Conservation (phyloP, 1,140 invertebrate genomes). For the Cydia fagiglandana region DNA sequence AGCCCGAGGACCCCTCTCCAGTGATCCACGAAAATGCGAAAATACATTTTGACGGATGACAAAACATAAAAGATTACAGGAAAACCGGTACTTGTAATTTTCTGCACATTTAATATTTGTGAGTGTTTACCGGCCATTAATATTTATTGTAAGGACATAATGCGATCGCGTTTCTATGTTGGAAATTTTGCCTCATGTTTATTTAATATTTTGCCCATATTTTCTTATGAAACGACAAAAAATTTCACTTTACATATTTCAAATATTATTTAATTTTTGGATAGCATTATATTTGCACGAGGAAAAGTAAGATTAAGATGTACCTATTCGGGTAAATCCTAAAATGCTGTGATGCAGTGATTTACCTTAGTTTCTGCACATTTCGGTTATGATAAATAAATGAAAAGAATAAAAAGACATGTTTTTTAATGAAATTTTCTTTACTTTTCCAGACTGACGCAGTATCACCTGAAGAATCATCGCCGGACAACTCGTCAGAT, state of each 20-base stretch:
- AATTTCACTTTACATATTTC: too few relatives aligned
- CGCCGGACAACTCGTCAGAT: conserved; percentile 50
- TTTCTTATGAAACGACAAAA: neutral
- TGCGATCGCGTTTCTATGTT: neutral
- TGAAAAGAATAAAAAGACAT: neutral
- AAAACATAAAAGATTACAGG: conserved; percentile 58
- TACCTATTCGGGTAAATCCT: too few relatives aligned
- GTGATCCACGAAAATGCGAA: conserved; percentile 60
- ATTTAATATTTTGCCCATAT: neutral
- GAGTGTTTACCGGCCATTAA: conserved; percentile 55
- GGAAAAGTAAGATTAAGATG: too few relatives aligned
- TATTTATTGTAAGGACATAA: conserved; percentile 27
- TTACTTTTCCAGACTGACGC: conserved; percentile 65
- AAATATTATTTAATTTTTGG: too few relatives aligned
- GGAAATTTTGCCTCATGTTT: neutral
- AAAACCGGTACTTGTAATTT: conserved; percentile 49
- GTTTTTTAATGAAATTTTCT: conserved; percentile 39
- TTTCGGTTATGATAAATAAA: neutral
- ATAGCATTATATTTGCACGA: too few relatives aligned
- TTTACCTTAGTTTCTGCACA: too few relatives aligned
- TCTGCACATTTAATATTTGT: conserved; percentile 67
- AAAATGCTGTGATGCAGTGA: too few relatives aligned
- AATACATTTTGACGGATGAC: conserved; percentile 73
- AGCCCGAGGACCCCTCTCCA: conserved; percentile 48
- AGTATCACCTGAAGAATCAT: conserved; percentile 42